Evolutionary conservation across 2,113 vertebrate species (phyloP).

Genomic region (Cavia aperea): DNA sequence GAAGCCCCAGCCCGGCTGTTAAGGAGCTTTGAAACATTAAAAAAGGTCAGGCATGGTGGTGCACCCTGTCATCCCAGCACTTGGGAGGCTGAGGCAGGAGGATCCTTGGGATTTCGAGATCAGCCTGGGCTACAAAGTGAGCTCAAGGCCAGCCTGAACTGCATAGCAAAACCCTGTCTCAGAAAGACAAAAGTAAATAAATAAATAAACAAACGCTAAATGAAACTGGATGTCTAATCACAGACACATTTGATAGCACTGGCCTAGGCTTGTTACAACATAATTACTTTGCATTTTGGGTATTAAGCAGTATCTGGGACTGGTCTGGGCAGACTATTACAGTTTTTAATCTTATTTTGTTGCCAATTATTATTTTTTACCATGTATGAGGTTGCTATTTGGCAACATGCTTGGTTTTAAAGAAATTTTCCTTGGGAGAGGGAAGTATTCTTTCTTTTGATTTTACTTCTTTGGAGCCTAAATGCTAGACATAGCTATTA

Average conservation of each 20-base stretch:
- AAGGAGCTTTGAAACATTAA: conserved; percentile 86
- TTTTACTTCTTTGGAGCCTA: conserved; percentile 76
- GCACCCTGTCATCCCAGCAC: too few relatives aligned
- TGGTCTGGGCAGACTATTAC: conserved; percentile 82
- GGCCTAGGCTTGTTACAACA: conserved; percentile 84
- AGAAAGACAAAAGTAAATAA: too few relatives aligned
- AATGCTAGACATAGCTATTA: conserved; percentile 79
- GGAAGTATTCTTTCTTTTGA: conserved; percentile 74
- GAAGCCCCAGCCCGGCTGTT: conserved; percentile 97
- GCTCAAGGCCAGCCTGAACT: too few relatives aligned
- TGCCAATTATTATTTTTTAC: conserved; percentile 78
- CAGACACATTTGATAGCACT: conserved; percentile 82
- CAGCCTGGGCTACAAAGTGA: too few relatives aligned
- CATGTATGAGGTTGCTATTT: conserved; percentile 75
- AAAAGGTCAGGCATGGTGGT: not conserved
- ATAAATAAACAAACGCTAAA: conserved; percentile 71
- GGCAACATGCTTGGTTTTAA: conserved; percentile 78
- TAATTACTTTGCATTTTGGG: conserved; percentile 84
- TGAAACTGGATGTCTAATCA: conserved; percentile 73
- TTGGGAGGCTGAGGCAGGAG: too few relatives aligned
- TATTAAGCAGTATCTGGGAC: conserved; percentile 81
- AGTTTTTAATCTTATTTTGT: conserved; percentile 78
- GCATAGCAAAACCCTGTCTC: too few relatives aligned
- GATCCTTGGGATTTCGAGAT: too few relatives aligned
- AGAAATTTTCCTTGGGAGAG: conserved; percentile 75